Evolutionary conservation across 2,113 vertebrate species (phyloP).

Genomic region (Hassar affinis): DNA sequence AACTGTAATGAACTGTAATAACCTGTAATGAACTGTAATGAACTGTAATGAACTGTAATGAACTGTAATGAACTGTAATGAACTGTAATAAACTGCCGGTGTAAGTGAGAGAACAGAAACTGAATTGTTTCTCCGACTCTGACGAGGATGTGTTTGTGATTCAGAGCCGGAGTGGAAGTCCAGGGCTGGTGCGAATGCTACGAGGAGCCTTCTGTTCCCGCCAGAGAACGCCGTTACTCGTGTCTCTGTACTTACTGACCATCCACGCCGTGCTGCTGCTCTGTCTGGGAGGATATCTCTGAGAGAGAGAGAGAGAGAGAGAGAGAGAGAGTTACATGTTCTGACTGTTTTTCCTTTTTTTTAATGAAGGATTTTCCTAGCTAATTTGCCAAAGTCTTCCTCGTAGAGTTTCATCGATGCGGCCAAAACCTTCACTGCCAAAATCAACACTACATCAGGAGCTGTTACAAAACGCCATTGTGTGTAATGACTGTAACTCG

Average conservation of each 20-base stretch:
- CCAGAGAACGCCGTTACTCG: conserved; percentile 80
- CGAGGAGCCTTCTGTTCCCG: conserved; percentile 78
- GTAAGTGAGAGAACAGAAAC: background rate
- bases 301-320: conserved; percentile 48
- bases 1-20: too few relatives aligned
- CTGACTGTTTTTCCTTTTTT: conserved; percentile 55
- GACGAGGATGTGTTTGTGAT: background rate
- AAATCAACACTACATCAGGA: conserved; percentile 14
- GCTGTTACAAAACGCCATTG: background rate
- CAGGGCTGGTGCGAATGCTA: conserved; percentile 75
- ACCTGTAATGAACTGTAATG: too few relatives aligned
- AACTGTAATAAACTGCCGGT: too few relatives aligned
- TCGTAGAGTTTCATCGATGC: conserved; percentile 38
- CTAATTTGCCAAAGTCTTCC: conserved; percentile 61
- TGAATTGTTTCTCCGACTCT: background rate
- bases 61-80: too few relatives aligned
- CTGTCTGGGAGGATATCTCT: conserved; percentile 86
- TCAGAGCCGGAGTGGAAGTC: conserved; percentile 73
- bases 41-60: too few relatives aligned
- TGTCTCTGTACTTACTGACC: conserved; percentile 78
- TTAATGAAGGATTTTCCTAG: conserved; percentile 30
- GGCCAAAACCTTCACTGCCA: conserved; percentile 29
- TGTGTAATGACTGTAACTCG: background rate
- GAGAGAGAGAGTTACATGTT: conserved; percentile 44
- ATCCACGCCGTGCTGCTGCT: conserved; percentile 85